Conservation (phyloP, 2,113 vertebrate genomes). For the Seriola dumerili region DNA sequence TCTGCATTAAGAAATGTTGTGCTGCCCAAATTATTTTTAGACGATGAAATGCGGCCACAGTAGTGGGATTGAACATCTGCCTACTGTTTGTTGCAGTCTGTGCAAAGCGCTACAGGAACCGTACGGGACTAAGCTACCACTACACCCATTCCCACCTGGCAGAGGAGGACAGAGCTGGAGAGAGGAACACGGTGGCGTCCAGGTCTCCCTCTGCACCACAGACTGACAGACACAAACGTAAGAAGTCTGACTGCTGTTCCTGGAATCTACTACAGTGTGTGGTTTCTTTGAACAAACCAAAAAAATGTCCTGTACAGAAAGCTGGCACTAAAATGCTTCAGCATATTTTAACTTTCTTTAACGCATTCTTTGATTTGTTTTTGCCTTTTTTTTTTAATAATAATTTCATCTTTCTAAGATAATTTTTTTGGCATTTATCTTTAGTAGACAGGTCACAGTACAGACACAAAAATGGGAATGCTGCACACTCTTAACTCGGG, state of each 20-base stretch:
- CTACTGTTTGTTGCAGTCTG: conserved; percentile 85
- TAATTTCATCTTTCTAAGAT: too few species aligned
- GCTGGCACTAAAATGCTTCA: neutral
- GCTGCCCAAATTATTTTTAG: neutral
- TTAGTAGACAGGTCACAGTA: too few species aligned
- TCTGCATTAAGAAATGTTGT: neutral
- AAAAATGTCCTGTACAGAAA: neutral
- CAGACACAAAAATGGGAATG: too few species aligned
- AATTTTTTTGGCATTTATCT: too few species aligned
- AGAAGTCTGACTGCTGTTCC: conserved; percentile 48
- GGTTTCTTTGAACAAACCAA: neutral
- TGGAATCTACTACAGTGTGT: neutral
- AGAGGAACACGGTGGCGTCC: conserved; percentile 87
- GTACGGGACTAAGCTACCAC: conserved; percentile 96
- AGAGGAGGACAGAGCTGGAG: conserved; percentile 90
- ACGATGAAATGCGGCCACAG: neutral
- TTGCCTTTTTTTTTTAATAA: neutral
- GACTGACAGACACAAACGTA: conserved; percentile 94
- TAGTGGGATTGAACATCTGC: conserved; percentile 20
- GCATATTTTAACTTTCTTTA: neutral
- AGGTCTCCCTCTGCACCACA: conserved; percentile 86
- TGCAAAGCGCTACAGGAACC: conserved; percentile 97
- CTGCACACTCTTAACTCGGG: too few species aligned
- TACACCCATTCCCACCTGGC: conserved; percentile 95
- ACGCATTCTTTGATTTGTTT: neutral